These are phyloP conservation scores for Melipona beecheii DNA, from an alignment of 2,888 invertebrate species.

Conservation along the genomic window DNA sequence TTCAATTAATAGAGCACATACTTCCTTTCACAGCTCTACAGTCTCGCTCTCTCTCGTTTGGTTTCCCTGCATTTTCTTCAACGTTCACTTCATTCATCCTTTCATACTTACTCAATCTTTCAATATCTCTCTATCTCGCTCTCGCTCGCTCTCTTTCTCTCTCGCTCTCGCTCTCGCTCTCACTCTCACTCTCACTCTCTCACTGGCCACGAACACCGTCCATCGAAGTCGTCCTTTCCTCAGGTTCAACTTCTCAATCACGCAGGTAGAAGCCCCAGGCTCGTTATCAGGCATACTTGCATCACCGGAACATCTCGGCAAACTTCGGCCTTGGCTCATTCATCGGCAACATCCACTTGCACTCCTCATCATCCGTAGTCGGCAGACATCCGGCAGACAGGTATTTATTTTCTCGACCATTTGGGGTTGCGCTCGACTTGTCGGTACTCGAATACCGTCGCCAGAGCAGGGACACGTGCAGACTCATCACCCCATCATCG, in stretches of 20 bases:
- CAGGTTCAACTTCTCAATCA: slow-evolving; percentile 69
- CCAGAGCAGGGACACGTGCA: slow-evolving; percentile 79
- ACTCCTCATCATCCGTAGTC: slow-evolving; percentile 75
- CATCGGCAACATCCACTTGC: slow-evolving; percentile 79
- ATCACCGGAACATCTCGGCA: slow-evolving; percentile 66
- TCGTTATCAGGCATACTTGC: slow-evolving; percentile 72
- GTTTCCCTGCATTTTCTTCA: slow-evolving; percentile 13
- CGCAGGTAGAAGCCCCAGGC: slow-evolving; percentile 67
- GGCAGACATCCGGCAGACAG: slow-evolving; percentile 72
- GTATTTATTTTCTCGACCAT: slow-evolving; percentile 65
- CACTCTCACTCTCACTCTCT: slow-evolving; percentile 46
- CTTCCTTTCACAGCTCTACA: slow-evolving; percentile 33
- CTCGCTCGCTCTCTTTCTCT: slow-evolving; percentile 45
- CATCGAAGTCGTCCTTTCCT: slow-evolving; percentile 66
- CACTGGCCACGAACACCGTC: slow-evolving; percentile 63
- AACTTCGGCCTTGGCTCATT: slow-evolving; percentile 72
- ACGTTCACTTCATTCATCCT: background rate
- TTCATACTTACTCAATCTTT: slow-evolving; percentile 15
- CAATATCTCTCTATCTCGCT: slow-evolving; percentile 56
- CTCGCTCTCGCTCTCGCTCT: slow-evolving; percentile 24
- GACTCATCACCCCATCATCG: slow-evolving; percentile 76
- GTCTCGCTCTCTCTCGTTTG: slow-evolving; percentile 48
- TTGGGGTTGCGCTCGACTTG: slow-evolving; percentile 67
- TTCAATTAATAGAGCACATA: slow-evolving; percentile 39
- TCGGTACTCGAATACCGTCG: slow-evolving; percentile 71